phyloP scores from a whole-genome alignment of 2,888 invertebrate species.

The Nemurella pictetii region DNA sequence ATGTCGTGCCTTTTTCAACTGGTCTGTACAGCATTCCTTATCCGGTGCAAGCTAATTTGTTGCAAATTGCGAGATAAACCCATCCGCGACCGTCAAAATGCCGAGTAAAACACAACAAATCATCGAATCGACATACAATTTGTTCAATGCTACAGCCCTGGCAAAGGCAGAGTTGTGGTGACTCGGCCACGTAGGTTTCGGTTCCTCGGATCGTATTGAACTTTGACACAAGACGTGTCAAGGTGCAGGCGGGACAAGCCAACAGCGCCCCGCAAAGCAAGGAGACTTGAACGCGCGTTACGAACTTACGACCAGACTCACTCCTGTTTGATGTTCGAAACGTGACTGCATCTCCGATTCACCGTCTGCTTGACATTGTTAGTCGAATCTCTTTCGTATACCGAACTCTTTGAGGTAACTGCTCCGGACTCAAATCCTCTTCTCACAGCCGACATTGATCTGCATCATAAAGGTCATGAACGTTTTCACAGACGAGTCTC shows the following conservation, averaged over 20 bases:
- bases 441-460: neutral
- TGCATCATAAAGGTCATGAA: neutral
- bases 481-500: neutral
- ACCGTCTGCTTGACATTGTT: neutral
- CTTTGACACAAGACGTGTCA: neutral
- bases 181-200: too few relatives aligned
- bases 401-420: neutral
- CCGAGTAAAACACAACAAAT: neutral
- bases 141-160: neutral
- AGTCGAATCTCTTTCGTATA: neutral
- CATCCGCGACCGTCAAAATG: neutral
- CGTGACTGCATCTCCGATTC: neutral
- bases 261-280: neutral
- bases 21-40: neutral
- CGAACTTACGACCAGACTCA: neutral
- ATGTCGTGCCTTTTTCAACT: neutral
- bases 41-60: neutral
- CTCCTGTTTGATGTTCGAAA: slow-evolving; percentile 10
- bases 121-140: neutral
- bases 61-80: too few relatives aligned
- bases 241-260: neutral
- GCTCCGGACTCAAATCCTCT: neutral
- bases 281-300: slow-evolving; percentile 1
- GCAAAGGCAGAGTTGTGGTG: neutral
- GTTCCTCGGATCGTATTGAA: neutral